Conservation (phyloP, 2,888 invertebrate species). For the Boloria euphrosyne region DNA sequence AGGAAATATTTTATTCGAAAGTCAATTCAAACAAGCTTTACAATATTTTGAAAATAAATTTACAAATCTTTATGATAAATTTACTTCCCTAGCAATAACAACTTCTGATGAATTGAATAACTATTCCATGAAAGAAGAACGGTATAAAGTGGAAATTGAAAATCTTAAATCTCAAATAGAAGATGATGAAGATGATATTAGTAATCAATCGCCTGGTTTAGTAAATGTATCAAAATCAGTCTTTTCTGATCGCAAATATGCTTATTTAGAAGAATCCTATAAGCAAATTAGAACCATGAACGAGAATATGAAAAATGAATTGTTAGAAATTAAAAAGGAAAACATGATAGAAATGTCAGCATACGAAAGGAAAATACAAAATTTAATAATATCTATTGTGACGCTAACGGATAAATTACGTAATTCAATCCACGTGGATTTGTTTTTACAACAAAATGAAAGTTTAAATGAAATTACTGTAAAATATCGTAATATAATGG, state of each 20-base stretch:
- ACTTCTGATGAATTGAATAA: constrained; percentile 68
- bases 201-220: constrained; percentile 68
- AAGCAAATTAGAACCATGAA: constrained; percentile 73
- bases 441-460: constrained; percentile 79
- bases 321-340: constrained; percentile 71
- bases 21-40: constrained; percentile 62
- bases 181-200: constrained; percentile 60
- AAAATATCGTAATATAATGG: constrained; percentile 77
- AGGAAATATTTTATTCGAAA: constrained; percentile 58
- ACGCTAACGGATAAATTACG: constrained; percentile 75
- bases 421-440: constrained; percentile 68
- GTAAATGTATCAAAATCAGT: constrained; percentile 49
- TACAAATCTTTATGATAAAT: constrained; percentile 68
- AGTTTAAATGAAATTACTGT: constrained; percentile 73
- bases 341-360: constrained; percentile 65
- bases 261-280: constrained; percentile 70
- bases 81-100: constrained; percentile 67
- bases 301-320: constrained; percentile 78
- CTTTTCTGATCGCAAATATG: constrained; percentile 68
- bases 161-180: constrained; percentile 58
- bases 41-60: constrained; percentile 73
- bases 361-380: constrained; percentile 72
- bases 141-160: constrained; percentile 72
- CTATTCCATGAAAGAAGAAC: constrained; percentile 72
- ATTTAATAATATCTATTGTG: constrained; percentile 58